Conservation (phyloP, 2,113 vertebrate species). For the Barbus barbus region DNA sequence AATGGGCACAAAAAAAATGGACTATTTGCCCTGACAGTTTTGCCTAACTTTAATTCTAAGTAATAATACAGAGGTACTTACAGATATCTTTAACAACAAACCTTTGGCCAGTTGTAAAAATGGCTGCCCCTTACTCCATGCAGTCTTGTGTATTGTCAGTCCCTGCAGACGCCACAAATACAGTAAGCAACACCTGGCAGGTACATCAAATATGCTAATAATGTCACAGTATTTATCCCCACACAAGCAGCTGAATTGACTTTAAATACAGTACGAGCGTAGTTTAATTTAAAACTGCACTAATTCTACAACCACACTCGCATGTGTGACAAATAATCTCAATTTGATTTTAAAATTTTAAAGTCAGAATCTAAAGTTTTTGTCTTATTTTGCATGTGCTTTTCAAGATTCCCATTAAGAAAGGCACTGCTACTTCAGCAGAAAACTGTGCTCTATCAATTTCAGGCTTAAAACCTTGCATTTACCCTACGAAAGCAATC, state of each 20-base stretch:
- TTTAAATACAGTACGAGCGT: not conserved
- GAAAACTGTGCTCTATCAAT: not conserved
- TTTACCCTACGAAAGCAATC: not conserved
- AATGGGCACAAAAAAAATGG: not conserved
- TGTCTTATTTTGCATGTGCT: not conserved
- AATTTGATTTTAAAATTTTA: not conserved
- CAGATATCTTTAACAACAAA: not conserved
- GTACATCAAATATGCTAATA: not conserved
- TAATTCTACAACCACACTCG: not conserved
- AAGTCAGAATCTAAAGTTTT: not conserved
- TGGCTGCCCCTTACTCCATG: not conserved
- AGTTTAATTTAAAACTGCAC: not conserved
- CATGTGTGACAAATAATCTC: not conserved
- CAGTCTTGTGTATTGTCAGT: not conserved
- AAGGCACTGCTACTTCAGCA: conserved; percentile 3
- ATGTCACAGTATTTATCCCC: not conserved
- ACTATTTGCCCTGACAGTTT: not conserved
- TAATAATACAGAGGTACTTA: not conserved
- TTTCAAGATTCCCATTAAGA: not conserved
- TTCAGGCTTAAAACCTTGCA: not conserved
- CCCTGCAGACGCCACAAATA: not conserved
- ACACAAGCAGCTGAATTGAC: not conserved
- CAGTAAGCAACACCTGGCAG: not conserved
- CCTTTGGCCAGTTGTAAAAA: not conserved
- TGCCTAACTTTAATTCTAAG: not conserved